Base-by-base conservation (phyloP, 1,140 invertebrate genomes). In the Pogonomyrmex barbatus region DNA sequence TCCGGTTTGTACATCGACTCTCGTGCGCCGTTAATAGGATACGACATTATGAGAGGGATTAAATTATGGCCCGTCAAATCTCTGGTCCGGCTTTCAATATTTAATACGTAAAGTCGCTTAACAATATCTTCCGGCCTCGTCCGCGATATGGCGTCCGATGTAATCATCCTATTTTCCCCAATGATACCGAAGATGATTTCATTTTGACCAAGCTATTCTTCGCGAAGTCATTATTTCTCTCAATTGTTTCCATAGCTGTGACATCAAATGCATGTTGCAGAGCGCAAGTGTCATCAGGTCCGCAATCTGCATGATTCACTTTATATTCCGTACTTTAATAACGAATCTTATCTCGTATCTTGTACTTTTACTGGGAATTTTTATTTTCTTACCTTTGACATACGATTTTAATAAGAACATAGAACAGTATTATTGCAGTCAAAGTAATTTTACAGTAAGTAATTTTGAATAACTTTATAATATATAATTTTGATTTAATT, bases 31-130 rank as follows among this genome's bases (percentile, higher is more conserved):
- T 75, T 83, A 83, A 83, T 83, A 83, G 68, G 45, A 75, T 75
- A 83, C 68, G 54, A 75, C 68, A 83, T 83, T 75, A 83, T 75
- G 42, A 83, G 79, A 50, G 75, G 79, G 68, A 83, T 83, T 75
- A 83, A 75, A 83, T 83, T 83, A 73, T 60, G 54, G 79, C 42
- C 58, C 68, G 67, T 83, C 79, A 75, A 75, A 83, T 83, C 56
- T 83, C 68, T 60, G 54, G 78, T 24, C 39, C 17, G 63, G 52
- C 54, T 36, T n/a, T 83, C 54, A 62, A 83, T 83, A 83, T 75
- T 83, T 83, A 83, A 83, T 75, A 42, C 42, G 79, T 75, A 83
- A 83, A 83, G n/a, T 75, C 79, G 42, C 68, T 83, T 17, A 58
- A 60, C 62, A 83, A 60, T 62, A 83, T 45, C 79, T 83, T 83